Evolutionary conservation across 2,797 vertebrate genomes (phyloP), one percentile per base, ranked within the genome.

Genomic region (Glossophaga mutica): DNA sequence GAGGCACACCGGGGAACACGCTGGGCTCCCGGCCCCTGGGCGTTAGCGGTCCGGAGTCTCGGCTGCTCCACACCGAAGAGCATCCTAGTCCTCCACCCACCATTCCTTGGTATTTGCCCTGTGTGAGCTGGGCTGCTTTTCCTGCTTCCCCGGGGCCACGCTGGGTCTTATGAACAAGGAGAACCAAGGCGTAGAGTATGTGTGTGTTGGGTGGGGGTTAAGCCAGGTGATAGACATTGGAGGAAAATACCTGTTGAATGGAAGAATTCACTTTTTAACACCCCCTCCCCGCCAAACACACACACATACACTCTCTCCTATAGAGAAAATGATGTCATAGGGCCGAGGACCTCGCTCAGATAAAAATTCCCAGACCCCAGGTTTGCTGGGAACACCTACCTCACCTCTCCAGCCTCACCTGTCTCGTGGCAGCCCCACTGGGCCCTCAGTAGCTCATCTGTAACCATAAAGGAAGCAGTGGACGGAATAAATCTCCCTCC

Each of bases 401-500:
- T 42, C 14, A 4, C 48, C n/a, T 59, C 26, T 6, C 21, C 16
- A 4, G 76, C 19, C 86, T 68, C 65, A 55, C 88, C 93, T 50
- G 29, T 76, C 65, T 5, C 11, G 15, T 24, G 4, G 62, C 18
- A 5, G 71, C 42, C 81, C 73, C 6, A 3, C 9, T 0, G 18
- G 37, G 24, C 26, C 55, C 59, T 18, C 87, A 1, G 21, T 14
- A 3, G 76, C 84, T 97, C 94, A 85, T 96, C 95, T 70, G 96
- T 95, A 95, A 95, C 42, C 65, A n/a, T 37, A 32, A 84, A 70
- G 96, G 85, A 0, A 16, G 79, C 81, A 67, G 32, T 19, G n/a
- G 65, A 0, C 78, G 0, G 97, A 96, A 97, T 98, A 97, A 97
- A 97, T 98, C 97, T 97, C 50, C 12, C 90, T 67, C 94, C 22